Evolutionary conservation across 2,888 invertebrate species (phyloP).

Genomic region (Mythimna impura): DNA sequence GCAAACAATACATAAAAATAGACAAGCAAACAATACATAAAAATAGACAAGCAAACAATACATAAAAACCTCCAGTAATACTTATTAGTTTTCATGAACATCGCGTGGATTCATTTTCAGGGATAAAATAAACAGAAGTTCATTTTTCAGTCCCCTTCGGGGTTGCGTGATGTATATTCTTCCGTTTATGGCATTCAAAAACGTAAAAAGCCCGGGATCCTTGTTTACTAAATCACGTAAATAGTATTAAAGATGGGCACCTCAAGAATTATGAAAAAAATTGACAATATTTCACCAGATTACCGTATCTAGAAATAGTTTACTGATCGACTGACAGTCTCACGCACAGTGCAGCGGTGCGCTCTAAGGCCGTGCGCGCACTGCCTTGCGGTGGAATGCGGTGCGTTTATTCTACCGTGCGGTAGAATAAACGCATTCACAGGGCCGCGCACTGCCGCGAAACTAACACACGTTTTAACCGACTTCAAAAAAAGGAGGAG

Average conservation of each 20-base stretch:
- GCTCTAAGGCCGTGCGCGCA: too few species aligned
- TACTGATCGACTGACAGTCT: not conserved
- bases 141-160: constrained; percentile 36
- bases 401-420: too few species aligned
- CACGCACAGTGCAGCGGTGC: not conserved
- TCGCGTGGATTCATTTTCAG: constrained; percentile 55
- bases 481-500: too few species aligned
- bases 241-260: not conserved
- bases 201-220: constrained; percentile 5
- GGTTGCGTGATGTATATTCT: constrained; percentile 40
- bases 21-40: constrained; percentile 38
- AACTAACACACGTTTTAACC: too few species aligned
- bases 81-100: constrained; percentile 22
- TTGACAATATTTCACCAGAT: not conserved
- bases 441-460: too few species aligned
- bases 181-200: constrained; percentile 28
- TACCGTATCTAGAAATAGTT: not conserved
- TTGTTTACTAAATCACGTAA: not conserved
- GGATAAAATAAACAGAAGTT: constrained; percentile 14
- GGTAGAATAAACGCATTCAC: too few species aligned
- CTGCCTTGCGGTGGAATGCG: too few species aligned
- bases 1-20: constrained; percentile 42
- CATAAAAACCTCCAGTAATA: constrained; percentile 26
- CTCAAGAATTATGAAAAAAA: not conserved
- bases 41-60: constrained; percentile 35